A percentile compares a stretch with the other conserved stretches of the same genome.
Evolutionary conservation across 23 tunicate genomes (phyloP).

Genomic region (Ascidia mentula): DNA sequence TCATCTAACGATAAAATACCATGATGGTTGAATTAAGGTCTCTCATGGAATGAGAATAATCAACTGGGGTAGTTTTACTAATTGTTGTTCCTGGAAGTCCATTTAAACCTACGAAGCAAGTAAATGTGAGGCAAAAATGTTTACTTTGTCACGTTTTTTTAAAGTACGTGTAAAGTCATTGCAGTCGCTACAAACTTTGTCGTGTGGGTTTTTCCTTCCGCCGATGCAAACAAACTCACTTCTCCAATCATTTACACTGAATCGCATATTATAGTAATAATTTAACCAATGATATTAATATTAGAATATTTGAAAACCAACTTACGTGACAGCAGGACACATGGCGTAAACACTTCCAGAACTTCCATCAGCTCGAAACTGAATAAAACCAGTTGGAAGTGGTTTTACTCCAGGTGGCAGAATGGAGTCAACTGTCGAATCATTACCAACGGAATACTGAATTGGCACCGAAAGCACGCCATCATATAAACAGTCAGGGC

Average conservation of each 20-base stretch:
- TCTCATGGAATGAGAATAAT: background rate
- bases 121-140: background rate
- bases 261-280: background rate
- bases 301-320: no score
- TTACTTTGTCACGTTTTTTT: background rate
- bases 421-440: background rate
- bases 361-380: background rate
- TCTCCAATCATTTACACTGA: background rate
- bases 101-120: background rate
- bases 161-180: background rate
- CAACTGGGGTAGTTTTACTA: background rate
- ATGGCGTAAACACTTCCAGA: background rate
- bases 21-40: background rate
- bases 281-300: no score
- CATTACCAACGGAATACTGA: background rate
- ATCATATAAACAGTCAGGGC: background rate
- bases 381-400: background rate
- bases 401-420: background rate
- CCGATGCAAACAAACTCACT: background rate
- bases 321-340: constrained; percentile 3
- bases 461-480: background rate
- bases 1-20: background rate
- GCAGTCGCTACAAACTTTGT: background rate
- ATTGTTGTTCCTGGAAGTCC: background rate
- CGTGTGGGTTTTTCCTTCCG: background rate